Evolutionary conservation across 2,113 vertebrate genomes (phyloP).

Genomic region (Columba janthina): DNA sequence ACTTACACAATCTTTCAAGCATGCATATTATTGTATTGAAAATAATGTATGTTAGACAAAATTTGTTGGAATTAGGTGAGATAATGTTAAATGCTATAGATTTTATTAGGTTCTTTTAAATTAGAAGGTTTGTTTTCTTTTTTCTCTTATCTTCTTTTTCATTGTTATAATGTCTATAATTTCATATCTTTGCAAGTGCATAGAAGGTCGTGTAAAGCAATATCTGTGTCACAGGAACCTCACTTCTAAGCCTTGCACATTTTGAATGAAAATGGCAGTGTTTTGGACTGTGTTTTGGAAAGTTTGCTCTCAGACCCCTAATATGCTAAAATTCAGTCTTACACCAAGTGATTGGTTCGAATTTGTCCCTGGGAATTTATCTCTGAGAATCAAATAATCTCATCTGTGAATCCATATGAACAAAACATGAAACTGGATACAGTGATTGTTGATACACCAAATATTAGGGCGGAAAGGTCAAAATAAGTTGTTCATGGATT

Average conservation of each 20-base stretch:
- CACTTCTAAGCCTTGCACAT: neutral
- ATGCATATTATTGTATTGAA: neutral
- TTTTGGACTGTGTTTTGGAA: neutral
- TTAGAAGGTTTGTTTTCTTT: neutral
- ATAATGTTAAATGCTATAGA: neutral
- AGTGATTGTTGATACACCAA: neutral
- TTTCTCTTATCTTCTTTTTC: neutral
- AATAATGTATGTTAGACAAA: neutral
- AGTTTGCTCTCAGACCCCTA: neutral
- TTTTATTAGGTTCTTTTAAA: neutral
- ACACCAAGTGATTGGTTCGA: neutral
- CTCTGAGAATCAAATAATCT: neutral
- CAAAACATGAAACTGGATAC: neutral
- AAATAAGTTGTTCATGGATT: neutral
- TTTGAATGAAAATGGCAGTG: neutral
- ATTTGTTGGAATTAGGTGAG: neutral
- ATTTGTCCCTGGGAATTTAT: neutral
- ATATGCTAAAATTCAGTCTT: neutral
- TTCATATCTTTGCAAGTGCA: neutral
- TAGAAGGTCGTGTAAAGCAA: neutral
- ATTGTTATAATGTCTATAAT: neutral
- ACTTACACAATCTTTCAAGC: neutral
- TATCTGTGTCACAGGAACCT: neutral
- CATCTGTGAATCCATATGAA: neutral
- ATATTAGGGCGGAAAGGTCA: neutral